Percentiles rank a stretch among this genome's conserved stretches.
Evolutionary conservation across 2,113 vertebrate species (phyloP).

Genomic region (Butorides virescens): DNA sequence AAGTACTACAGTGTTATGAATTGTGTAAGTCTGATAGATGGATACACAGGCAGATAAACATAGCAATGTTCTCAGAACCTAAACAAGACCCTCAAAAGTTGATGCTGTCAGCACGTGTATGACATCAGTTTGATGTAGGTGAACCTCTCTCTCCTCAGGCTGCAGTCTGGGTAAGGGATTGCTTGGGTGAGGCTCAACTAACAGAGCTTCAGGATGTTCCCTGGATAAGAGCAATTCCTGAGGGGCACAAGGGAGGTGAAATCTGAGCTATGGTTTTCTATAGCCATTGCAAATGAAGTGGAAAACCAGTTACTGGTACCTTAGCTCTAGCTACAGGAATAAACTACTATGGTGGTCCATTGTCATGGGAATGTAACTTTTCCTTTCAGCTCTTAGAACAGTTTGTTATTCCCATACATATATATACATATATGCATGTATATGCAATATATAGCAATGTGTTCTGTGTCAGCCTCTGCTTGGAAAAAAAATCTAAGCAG

Average conservation of each 20-base stretch:
- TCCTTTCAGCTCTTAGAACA: neutral
- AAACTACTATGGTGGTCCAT: neutral
- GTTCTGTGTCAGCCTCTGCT: neutral
- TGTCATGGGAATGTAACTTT: neutral
- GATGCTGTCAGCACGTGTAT: neutral
- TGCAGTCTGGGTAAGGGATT: neutral
- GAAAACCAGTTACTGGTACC: neutral
- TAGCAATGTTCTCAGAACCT: neutral
- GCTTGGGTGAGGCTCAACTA: neutral
- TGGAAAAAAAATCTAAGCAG: neutral
- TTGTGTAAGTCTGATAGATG: neutral
- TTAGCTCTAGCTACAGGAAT: neutral
- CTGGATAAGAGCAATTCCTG: neutral
- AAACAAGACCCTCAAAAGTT: neutral
- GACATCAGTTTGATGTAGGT: neutral
- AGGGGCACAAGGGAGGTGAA: neutral
- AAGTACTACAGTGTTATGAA: neutral
- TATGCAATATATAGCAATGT: neutral
- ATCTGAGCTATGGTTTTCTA: neutral
- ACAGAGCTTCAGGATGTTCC: neutral
- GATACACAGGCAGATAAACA: neutral
- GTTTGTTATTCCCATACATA: neutral
- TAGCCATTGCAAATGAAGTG: neutral
- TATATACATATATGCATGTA: neutral
- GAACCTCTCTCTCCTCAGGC: neutral